A percentile compares a stretch with the other conserved stretches of the same genome.
phyloP scores from a whole-genome alignment of 2,113 vertebrate genomes.

The Mastomys coucha region DNA sequence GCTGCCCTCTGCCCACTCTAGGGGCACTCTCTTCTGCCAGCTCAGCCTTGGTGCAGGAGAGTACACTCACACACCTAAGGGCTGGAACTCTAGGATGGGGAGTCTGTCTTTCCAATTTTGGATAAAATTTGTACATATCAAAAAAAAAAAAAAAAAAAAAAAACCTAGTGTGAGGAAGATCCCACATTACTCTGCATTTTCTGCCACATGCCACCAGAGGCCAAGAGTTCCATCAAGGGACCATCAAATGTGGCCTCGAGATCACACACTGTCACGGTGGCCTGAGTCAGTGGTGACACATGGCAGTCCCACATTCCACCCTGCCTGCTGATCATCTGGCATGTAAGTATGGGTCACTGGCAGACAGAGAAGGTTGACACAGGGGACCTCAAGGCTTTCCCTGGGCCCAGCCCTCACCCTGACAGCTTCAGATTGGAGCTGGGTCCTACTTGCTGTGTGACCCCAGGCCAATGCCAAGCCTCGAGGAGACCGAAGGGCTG shows the following conservation, averaged over 20 bases:
- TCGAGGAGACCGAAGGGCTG: not conserved
- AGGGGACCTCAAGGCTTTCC: not conserved
- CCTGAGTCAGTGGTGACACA: not conserved
- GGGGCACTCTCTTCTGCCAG: not conserved
- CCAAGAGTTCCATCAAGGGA: not conserved
- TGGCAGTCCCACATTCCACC: not conserved
- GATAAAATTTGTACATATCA: not conserved
- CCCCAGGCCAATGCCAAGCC: no score
- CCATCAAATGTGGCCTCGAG: not conserved
- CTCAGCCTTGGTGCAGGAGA: not conserved
- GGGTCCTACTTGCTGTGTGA: not conserved
- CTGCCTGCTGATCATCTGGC: accelerated
- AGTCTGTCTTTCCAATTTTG: not conserved
- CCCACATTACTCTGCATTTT: not conserved
- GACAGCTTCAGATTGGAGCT: not conserved
- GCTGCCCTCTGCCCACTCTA: not conserved
- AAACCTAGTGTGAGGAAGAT: not conserved
- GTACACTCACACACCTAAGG: no score
- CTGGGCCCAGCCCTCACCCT: not conserved
- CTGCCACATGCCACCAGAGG: not conserved
- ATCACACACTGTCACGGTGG: not conserved
- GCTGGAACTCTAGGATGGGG: not conserved
- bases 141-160: not conserved
- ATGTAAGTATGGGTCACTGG: accelerated
- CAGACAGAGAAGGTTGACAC: not conserved